These are phyloP conservation scores for Apodemus speciosus DNA, from an alignment of 2,113 vertebrate species.

Conservation along the genomic window DNA sequence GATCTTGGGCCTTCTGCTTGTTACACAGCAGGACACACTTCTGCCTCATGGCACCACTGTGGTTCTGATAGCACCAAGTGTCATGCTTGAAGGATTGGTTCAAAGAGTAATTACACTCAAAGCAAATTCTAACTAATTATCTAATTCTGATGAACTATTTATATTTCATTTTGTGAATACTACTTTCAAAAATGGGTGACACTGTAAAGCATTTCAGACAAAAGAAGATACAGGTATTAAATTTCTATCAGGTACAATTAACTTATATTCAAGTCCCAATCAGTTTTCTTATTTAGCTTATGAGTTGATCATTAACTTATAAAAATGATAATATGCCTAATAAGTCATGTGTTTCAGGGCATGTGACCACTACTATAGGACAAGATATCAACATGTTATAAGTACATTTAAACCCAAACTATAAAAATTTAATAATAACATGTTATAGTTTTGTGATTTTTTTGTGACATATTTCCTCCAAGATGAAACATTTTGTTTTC, in stretches of 20 bases:
- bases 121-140: conserved; percentile 32
- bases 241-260: neutral
- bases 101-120: conserved; percentile 10
- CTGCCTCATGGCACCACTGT: neutral
- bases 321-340: neutral
- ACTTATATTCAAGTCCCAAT: neutral
- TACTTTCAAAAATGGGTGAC: conserved; percentile 18
- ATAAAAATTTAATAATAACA: neutral
- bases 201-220: conserved; percentile 3
- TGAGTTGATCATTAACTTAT: neutral
- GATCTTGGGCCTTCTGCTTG: neutral
- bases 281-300: neutral
- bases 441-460: neutral
- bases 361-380: neutral
- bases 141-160: conserved; percentile 54
- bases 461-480: neutral
- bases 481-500: neutral
- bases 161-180: conserved; percentile 50
- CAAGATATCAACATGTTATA: neutral
- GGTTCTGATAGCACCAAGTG: neutral
- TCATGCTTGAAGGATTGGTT: neutral
- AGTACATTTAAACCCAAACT: neutral
- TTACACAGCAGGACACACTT: neutral
- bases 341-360: neutral
- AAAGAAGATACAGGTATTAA: neutral